These are phyloP conservation scores for Aspidapion aeneum DNA, from an alignment of 2,888 invertebrate species.

Conservation along the genomic window DNA sequence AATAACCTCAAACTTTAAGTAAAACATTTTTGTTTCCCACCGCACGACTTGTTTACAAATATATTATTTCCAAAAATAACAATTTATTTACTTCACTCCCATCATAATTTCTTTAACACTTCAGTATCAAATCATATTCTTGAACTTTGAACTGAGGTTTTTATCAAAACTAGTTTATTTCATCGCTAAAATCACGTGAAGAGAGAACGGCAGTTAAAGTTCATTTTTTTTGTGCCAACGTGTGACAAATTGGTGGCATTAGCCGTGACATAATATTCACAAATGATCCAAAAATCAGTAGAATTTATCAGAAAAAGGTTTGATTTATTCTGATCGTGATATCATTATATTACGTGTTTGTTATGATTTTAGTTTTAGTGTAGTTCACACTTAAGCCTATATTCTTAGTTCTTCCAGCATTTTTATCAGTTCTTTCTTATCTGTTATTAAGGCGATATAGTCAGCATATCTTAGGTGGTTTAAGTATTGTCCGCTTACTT, in stretches of 20 bases:
- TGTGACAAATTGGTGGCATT: neutral
- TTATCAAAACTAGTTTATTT: conserved; percentile 46
- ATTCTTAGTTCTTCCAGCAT: too few species aligned
- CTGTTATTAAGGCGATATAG: too few species aligned
- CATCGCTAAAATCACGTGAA: neutral
- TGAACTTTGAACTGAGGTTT: conserved; percentile 49
- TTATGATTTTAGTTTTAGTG: too few species aligned
- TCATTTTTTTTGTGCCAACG: neutral
- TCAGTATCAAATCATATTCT: conserved; percentile 47
- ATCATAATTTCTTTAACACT: conserved; percentile 44
- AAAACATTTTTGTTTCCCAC: neutral
- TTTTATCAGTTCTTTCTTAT: too few species aligned
- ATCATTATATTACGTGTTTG: too few species aligned
- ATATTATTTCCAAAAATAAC: neutral
- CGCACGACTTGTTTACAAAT: conserved; percentile 39
- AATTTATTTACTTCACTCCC: conserved; percentile 33
- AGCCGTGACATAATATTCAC: neutral
- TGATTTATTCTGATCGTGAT: too few species aligned
- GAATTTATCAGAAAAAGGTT: too few species aligned
- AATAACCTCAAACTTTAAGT: neutral
- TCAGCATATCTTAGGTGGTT: too few species aligned
- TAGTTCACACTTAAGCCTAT: too few species aligned
- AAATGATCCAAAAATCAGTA: too few species aligned
- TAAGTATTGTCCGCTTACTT: too few species aligned
- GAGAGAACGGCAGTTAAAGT: neutral